phyloP scores from a whole-genome alignment of 2,888 invertebrate species.

The Morpho achilles region DNA sequence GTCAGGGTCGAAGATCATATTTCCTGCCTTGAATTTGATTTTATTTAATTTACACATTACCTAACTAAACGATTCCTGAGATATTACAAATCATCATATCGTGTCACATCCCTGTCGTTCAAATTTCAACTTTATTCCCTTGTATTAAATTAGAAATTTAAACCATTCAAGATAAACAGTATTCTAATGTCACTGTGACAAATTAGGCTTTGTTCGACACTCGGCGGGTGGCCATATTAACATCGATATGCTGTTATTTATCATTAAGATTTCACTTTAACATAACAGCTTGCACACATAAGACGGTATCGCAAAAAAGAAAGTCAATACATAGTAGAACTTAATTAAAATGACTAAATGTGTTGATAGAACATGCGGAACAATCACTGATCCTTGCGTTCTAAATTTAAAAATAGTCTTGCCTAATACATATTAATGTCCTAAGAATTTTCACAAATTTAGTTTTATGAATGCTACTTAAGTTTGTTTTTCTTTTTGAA shows the following conservation, averaged over 20 bases:
- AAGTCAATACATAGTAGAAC: too few relatives aligned
- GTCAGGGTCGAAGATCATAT: constrained; percentile 9
- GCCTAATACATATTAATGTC: too few relatives aligned
- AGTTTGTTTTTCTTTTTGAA: too few relatives aligned
- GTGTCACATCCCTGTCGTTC: neutral
- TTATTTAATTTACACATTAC: constrained; percentile 1
- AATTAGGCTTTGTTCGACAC: constrained; percentile 41
- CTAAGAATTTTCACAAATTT: too few relatives aligned
- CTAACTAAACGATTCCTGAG: constrained; percentile 6
- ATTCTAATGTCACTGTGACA: constrained; percentile 40
- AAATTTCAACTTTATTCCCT: constrained; percentile 3
- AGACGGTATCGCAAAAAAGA: too few relatives aligned
- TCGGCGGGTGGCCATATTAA: constrained; percentile 55
- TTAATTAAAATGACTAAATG: too few relatives aligned
- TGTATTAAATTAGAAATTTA: constrained; percentile 10
- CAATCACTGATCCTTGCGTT: too few relatives aligned
- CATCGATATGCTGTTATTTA: constrained; percentile 46
- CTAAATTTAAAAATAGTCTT: too few relatives aligned
- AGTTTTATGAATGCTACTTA: too few relatives aligned
- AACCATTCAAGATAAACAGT: neutral
- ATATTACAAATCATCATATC: constrained; percentile 10
- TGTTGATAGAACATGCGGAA: too few relatives aligned
- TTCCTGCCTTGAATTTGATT: constrained; percentile 10
- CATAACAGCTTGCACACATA: constrained; percentile 19
- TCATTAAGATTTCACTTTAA: constrained; percentile 62